Evolutionary conservation across 53 echinoderm and acorn worm species (phyloP).

Genomic region (Pentamera pediparva): DNA sequence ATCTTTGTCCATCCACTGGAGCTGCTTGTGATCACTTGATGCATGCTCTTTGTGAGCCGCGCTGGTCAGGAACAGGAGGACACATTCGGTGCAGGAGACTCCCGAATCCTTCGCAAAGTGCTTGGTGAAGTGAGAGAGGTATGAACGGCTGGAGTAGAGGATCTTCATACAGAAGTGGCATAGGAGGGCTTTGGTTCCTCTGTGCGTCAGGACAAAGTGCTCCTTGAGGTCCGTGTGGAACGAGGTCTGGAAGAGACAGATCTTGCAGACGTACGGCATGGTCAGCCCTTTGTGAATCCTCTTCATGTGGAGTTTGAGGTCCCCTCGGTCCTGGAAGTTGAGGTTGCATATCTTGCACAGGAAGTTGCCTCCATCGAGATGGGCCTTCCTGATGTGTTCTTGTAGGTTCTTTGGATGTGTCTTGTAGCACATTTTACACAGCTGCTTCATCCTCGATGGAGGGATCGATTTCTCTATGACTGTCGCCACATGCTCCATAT

Average conservation of each 20-base stretch:
- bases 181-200: conserved; percentile 16
- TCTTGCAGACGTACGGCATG: conserved; percentile 21
- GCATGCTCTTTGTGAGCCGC: conserved; percentile 3
- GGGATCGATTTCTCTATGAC: conserved; percentile 23
- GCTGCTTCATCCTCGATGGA: conserved; percentile 13
- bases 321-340: neutral
- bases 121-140: conserved; percentile 21
- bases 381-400: neutral
- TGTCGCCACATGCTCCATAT: conserved; percentile 18
- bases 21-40: neutral
- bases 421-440: conserved; percentile 17
- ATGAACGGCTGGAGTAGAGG: conserved; percentile 19
- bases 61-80: conserved; percentile 4
- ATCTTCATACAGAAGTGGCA: conserved; percentile 20
- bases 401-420: neutral
- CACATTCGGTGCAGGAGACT: conserved; percentile 5
- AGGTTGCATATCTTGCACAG: conserved; percentile 12
- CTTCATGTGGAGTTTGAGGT: conserved; percentile 16
- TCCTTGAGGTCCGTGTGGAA: conserved; percentile 13
- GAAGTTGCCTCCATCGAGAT: neutral
- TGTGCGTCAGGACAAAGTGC: neutral
- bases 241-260: conserved; percentile 25
- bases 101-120: conserved; percentile 2
- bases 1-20: neutral
- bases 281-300: conserved; percentile 5